Evolutionary conservation across 2,888 invertebrate genomes (phyloP).

Genomic region (Eurytoma adleriae): DNA sequence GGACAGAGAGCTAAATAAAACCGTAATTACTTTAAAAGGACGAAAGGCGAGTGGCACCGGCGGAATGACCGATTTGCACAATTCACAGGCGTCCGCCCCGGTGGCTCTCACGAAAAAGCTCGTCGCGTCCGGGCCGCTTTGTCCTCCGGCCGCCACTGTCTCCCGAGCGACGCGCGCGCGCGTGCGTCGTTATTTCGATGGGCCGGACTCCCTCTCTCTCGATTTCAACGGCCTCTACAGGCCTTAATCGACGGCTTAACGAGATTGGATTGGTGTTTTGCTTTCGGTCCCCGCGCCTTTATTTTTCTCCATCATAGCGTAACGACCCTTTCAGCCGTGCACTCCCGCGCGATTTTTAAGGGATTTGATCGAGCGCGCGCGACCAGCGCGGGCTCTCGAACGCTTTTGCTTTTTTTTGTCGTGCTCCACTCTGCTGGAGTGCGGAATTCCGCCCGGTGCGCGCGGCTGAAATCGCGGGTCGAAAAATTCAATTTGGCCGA

Average conservation of each 20-base stretch:
- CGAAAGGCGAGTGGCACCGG: too few species aligned
- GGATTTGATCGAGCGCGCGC: not conserved
- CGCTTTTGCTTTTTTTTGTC: not conserved
- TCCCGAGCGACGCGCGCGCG: not conserved
- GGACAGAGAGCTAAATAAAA: too few species aligned
- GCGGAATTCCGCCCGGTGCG: too few species aligned
- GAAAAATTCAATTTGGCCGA: not conserved
- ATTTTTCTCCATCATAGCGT: conserved; percentile 10
- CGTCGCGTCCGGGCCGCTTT: not conserved
- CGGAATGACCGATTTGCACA: too few species aligned
- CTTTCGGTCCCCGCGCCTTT: not conserved
- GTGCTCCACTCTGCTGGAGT: not conserved
- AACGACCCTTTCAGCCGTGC: not conserved
- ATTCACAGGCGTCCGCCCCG: too few species aligned
- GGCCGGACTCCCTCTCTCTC: not conserved
- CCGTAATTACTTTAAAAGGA: too few species aligned
- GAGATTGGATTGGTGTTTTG: conserved; percentile 44
- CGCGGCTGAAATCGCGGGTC: not conserved
- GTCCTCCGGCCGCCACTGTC: not conserved
- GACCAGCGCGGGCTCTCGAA: not conserved
- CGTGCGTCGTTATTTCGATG: conserved; percentile 20
- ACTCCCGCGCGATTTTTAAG: not conserved
- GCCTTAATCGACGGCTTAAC: conserved; percentile 39
- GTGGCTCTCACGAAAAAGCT: not conserved
- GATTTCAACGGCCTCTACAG: conserved; percentile 4